Percentiles rank a stretch among this genome's conserved stretches.
Conservation (phyloP, 1,140 invertebrate genomes). For the Platyura marginata region DNA sequence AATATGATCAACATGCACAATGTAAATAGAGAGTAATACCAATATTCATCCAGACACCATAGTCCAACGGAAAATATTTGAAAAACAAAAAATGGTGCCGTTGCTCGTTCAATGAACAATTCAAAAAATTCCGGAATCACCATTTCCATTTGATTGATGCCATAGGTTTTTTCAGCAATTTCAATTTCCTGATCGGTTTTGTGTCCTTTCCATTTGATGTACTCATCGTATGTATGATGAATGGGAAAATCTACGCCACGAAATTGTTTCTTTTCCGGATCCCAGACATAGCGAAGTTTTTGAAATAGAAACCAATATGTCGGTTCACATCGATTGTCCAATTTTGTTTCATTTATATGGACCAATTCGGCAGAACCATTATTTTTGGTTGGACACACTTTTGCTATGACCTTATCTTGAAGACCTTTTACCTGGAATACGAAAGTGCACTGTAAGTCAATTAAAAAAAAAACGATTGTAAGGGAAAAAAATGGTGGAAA, state of each 20-base stretch:
- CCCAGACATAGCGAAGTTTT: slow-evolving; percentile 91
- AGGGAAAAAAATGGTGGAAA: slow-evolving; percentile 3
- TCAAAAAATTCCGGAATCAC: slow-evolving; percentile 92
- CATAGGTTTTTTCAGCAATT: slow-evolving; percentile 61
- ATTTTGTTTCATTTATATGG: slow-evolving; percentile 43
- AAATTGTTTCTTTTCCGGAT: slow-evolving; percentile 61
- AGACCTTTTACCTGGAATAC: slow-evolving; percentile 45
- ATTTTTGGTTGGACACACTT: slow-evolving; percentile 91
- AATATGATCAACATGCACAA: slow-evolving; percentile 94
- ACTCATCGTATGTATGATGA: slow-evolving; percentile 46
- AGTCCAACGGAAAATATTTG: slow-evolving; percentile 91
- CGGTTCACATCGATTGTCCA: slow-evolving; percentile 15
- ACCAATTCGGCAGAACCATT: slow-evolving; percentile 95
- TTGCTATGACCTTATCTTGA: slow-evolving; percentile 58
- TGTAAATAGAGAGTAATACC: slow-evolving; percentile 97
- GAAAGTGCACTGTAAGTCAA: slow-evolving; percentile 7
- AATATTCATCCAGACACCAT: slow-evolving; percentile 98
- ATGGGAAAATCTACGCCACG: slow-evolving; percentile 66
- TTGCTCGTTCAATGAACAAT: slow-evolving; percentile 92
- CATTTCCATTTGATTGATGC: slow-evolving; percentile 71
- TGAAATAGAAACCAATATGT: slow-evolving; percentile 82
- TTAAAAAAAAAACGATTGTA: slow-evolving; percentile 2
- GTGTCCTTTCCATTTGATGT: slow-evolving; percentile 76
- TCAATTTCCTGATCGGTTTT: slow-evolving; percentile 59
- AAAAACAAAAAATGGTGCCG: slow-evolving; percentile 96